These are phyloP conservation scores for Cephalopachus bancanus DNA, from an alignment of 2,797 vertebrate genomes.

Conservation along the genomic window DNA sequence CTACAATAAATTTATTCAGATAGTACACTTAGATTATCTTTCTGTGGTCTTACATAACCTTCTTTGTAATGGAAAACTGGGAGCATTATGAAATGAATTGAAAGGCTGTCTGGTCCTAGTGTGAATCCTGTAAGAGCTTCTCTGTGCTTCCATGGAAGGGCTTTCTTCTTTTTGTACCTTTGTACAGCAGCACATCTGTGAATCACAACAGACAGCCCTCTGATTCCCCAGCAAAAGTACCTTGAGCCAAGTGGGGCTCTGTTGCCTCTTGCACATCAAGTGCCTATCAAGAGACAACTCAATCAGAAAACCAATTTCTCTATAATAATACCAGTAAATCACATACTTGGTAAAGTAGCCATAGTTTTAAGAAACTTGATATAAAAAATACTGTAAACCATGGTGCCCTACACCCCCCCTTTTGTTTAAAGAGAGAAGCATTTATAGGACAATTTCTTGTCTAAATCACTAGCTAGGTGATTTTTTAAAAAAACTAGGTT, in stretches of 20 bases:
- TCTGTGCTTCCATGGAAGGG: conserved; percentile 57
- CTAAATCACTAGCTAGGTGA: neutral
- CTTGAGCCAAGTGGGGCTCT: conserved; percentile 50
- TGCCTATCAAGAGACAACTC: conserved; percentile 53
- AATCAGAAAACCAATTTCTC: conserved; percentile 73
- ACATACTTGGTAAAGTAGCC: conserved; percentile 58
- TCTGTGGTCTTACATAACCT: conserved; percentile 42
- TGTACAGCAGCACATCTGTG: conserved; percentile 62
- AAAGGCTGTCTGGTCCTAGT: conserved; percentile 45
- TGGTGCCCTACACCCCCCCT: neutral
- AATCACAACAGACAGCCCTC: conserved; percentile 66
- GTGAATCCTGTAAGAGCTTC: conserved; percentile 42
- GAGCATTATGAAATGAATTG: conserved; percentile 60
- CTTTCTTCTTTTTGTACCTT: conserved; percentile 45
- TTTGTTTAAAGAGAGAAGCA: neutral
- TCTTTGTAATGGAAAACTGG: conserved; percentile 53
- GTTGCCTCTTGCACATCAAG: conserved; percentile 24
- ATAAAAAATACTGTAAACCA: conserved; percentile 53
- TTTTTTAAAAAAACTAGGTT: neutral
- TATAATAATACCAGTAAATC: conserved; percentile 48
- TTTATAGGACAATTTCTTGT: conserved; percentile 35
- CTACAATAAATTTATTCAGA: conserved; percentile 60
- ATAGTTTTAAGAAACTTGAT: conserved; percentile 67
- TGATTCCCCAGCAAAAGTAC: conserved; percentile 65
- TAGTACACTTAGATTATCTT: neutral